Evolutionary conservation across 2,113 vertebrate species (phyloP).

Genomic region (Grammomys dolichurus): DNA sequence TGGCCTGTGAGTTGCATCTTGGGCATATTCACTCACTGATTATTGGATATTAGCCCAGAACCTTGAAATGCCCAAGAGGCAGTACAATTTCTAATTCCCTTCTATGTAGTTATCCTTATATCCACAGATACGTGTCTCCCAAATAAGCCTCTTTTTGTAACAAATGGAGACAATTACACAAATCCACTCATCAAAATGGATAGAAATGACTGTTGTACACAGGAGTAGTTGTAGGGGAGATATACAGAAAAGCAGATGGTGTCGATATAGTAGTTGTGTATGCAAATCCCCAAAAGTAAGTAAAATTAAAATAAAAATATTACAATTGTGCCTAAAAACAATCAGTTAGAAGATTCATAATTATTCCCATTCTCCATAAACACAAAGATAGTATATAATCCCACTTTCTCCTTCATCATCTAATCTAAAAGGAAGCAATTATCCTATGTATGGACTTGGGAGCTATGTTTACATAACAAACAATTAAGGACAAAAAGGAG

Average conservation of each 20-base stretch:
- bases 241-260: neutral
- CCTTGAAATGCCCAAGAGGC: too few relatives aligned
- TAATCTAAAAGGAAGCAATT: slow-evolving; percentile 26
- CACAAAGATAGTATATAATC: neutral
- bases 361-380: neutral
- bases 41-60: too few relatives aligned
- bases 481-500: neutral
- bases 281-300: neutral
- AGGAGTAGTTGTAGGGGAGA: neutral
- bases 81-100: neutral
- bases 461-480: neutral
- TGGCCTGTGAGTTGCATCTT: too few relatives aligned
- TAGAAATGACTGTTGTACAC: neutral
- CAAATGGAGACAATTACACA: neutral
- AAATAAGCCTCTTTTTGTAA: neutral
- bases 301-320: neutral
- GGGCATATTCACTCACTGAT: too few relatives aligned
- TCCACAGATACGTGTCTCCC: neutral
- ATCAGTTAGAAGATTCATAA: neutral
- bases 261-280: neutral
- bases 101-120: neutral
- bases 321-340: slow-evolving; percentile 6
- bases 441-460: neutral
- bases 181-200: neutral
- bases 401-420: slow-evolving; percentile 13